phyloP scores from a whole-genome alignment of 1,140 invertebrate genomes.

The Phymastichus coffea region DNA sequence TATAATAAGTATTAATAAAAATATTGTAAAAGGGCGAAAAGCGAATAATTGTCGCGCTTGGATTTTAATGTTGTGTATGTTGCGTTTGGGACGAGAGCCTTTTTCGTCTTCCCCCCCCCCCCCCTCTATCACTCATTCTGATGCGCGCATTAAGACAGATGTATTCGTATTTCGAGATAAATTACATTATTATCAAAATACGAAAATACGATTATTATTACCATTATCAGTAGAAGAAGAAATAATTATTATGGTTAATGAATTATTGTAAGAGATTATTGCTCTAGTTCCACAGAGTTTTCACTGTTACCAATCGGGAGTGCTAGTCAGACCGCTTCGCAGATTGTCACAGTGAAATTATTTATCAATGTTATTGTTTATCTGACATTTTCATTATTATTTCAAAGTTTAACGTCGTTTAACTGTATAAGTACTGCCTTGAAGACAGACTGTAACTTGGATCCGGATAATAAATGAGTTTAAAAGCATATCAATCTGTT shows the following conservation, averaged over 20 bases:
- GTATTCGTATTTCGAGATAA: conserved; percentile 13
- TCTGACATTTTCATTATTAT: conserved; percentile 17
- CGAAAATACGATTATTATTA: not conserved
- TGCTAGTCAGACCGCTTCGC: conserved; percentile 13
- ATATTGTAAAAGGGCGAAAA: no score
- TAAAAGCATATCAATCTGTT: conserved; percentile 29
- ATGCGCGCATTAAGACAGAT: conserved; percentile 5
- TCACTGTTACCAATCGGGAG: conserved; percentile 40
- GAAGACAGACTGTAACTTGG: conserved; percentile 49
- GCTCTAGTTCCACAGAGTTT: conserved; percentile 44
- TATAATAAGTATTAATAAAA: conserved; percentile 24
- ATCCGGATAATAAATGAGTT: conserved; percentile 51
- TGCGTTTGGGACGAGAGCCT: not conserved
- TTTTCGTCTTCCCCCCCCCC: no score
- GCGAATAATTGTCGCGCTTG: conserved; percentile 27
- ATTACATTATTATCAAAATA: conserved; percentile 19
- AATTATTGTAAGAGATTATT: conserved; percentile 43
- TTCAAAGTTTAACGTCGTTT: conserved; percentile 34
- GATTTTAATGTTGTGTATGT: conserved; percentile 24
- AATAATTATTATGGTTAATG: conserved; percentile 42
- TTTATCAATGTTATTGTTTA: conserved; percentile 25
- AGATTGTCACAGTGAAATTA: conserved; percentile 12
- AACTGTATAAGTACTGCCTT: conserved; percentile 52
- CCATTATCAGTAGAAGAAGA: not conserved
- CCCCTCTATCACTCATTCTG: no score